phyloP scores from a whole-genome alignment of 35 echinoderm and acorn worm genomes.

The Ophiothrix spiculata region DNA sequence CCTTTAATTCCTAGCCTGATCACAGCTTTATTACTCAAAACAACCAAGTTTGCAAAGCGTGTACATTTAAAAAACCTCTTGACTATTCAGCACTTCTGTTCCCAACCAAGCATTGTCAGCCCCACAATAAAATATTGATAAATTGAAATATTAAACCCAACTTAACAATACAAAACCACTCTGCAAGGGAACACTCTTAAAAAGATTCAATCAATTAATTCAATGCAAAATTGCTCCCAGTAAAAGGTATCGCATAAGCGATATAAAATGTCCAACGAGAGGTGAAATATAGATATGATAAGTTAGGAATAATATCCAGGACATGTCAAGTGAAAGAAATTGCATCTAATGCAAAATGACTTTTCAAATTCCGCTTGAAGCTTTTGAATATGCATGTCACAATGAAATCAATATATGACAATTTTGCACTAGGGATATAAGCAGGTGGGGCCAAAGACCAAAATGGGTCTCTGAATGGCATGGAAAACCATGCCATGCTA shows the following conservation, averaged over 20 bases:
- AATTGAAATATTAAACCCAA: not conserved
- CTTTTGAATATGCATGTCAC: conserved; percentile 12
- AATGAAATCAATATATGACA: conserved; percentile 1
- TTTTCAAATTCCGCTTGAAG: not conserved
- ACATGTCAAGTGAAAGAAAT: too few species aligned
- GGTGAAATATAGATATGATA: too few species aligned
- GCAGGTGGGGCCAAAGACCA: too few species aligned
- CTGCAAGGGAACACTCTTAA: conserved; percentile 1
- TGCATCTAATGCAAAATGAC: not conserved
- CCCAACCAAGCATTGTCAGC: too few species aligned
- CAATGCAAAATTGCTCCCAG: not conserved
- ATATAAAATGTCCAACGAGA: not conserved
- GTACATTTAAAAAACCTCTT: too few species aligned
- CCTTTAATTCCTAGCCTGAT: too few species aligned
- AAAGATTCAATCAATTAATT: not conserved
- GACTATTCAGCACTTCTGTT: too few species aligned
- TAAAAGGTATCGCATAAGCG: not conserved
- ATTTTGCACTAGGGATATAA: not conserved
- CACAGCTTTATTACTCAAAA: too few species aligned
- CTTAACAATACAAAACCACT: not conserved
- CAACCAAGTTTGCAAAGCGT: too few species aligned
- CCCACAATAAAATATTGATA: not conserved
- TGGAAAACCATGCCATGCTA: too few species aligned
- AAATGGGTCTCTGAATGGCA: too few species aligned
- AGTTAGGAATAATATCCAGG: too few species aligned